These are phyloP conservation scores for Peromyscus polionotus DNA, from an alignment of 2,113 vertebrate species.

Conservation along the genomic window DNA sequence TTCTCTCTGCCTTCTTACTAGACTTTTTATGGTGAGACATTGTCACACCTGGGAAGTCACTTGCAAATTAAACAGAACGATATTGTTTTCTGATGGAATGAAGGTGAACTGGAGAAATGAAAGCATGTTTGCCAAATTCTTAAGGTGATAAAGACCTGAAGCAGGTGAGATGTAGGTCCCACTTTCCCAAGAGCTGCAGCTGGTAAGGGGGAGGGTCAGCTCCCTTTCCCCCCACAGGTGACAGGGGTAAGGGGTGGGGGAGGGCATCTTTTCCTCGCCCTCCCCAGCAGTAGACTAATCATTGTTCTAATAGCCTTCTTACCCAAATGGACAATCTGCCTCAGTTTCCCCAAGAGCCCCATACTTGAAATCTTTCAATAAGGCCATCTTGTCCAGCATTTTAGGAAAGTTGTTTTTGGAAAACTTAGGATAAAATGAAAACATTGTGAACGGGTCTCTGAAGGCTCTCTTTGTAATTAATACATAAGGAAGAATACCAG, in stretches of 20 bases:
- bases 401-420: neutral
- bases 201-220: too few species aligned
- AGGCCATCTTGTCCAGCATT: neutral
- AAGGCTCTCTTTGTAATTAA: neutral
- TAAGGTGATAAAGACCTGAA: constrained; percentile 1
- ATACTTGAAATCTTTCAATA: neutral
- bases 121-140: constrained; percentile 11
- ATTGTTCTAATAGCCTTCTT: neutral
- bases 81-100: constrained; percentile 7
- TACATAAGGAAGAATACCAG: neutral
- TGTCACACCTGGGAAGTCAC: constrained; percentile 43
- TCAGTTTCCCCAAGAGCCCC: neutral
- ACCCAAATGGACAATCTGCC: neutral
- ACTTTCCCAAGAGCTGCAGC: neutral
- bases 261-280: neutral
- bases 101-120: constrained; percentile 29
- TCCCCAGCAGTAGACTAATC: neutral
- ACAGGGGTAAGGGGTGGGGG: too few species aligned
- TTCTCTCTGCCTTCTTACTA: neutral
- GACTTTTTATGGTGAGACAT: constrained; percentile 33
- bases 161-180: neutral
- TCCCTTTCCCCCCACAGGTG: neutral
- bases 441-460: neutral
- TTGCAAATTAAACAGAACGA: constrained; percentile 45
- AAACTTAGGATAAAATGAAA: neutral